phyloP scores from a whole-genome alignment of 2,113 vertebrate genomes.

The Erythrolamprus reginae region DNA sequence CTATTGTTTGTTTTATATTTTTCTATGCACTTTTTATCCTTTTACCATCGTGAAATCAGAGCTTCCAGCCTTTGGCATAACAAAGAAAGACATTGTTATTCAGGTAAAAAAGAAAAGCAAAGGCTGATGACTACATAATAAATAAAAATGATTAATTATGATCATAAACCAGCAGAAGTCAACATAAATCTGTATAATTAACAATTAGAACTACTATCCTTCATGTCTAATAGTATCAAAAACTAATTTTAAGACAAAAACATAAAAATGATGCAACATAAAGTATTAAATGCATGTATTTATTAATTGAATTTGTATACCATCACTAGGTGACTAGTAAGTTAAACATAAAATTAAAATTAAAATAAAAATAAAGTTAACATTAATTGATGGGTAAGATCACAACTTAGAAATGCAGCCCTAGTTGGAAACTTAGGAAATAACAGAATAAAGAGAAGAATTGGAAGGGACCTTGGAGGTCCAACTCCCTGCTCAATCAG shows the following conservation, averaged over 20 bases:
- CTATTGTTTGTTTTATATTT: not conserved
- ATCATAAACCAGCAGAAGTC: not conserved
- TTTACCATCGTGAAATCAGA: not conserved
- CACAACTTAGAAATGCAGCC: not conserved
- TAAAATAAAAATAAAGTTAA: not conserved
- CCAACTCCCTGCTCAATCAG: no score
- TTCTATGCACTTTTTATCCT: not conserved
- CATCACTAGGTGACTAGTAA: not conserved
- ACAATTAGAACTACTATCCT: not conserved
- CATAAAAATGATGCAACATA: not conserved
- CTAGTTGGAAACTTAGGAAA: not conserved
- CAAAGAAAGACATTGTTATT: not conserved
- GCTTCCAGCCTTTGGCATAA: not conserved
- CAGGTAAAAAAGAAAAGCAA: not conserved
- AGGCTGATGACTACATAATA: not conserved
- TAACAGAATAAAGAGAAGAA: no score
- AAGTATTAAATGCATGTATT: not conserved
- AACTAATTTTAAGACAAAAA: not conserved
- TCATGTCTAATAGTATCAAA: not conserved
- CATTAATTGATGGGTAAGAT: not conserved
- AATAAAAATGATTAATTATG: not conserved
- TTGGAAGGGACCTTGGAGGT: no score
- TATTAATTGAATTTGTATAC: not conserved
- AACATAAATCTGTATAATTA: not conserved
- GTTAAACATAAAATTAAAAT: not conserved